Evolutionary conservation across 2,888 invertebrate species (phyloP).

Genomic region (Dynastes maya): DNA sequence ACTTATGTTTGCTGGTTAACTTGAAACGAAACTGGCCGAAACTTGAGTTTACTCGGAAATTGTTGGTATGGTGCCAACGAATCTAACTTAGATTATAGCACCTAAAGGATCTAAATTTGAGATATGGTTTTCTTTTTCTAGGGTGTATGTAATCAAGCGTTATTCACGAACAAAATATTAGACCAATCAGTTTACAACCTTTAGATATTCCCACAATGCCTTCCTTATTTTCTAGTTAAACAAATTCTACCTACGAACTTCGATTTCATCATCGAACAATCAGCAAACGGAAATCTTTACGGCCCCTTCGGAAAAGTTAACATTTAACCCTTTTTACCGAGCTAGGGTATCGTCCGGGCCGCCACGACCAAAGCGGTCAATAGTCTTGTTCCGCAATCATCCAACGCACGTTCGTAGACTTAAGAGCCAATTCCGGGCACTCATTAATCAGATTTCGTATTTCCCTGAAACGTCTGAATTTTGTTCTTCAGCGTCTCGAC

Average conservation of each 20-base stretch:
- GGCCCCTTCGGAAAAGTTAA: neutral
- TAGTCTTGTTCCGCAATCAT: slow-evolving; percentile 15
- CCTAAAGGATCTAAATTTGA: too few species aligned
- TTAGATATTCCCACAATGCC: neutral
- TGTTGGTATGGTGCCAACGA: too few species aligned
- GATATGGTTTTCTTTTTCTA: too few species aligned
- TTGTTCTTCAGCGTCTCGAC: neutral
- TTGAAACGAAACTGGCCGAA: too few species aligned
- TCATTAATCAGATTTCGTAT: slow-evolving; percentile 41
- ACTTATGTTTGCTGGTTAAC: too few species aligned
- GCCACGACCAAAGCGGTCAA: neutral
- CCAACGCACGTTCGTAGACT: slow-evolving; percentile 20
- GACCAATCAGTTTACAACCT: neutral
- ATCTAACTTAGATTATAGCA: too few species aligned
- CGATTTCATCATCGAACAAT: slow-evolving; percentile 40
- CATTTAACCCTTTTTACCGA: neutral
- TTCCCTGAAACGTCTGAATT: neutral
- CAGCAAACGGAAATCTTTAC: slow-evolving; percentile 13
- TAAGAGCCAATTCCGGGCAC: slow-evolving; percentile 33
- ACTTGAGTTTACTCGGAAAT: too few species aligned
- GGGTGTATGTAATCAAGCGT: too few species aligned
- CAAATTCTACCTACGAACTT: neutral
- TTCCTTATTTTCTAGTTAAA: neutral
- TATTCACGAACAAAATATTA: neutral
- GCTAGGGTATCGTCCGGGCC: neutral